phyloP scores from a whole-genome alignment of 1,140 invertebrate genomes.

The Magallana ariakensis region DNA sequence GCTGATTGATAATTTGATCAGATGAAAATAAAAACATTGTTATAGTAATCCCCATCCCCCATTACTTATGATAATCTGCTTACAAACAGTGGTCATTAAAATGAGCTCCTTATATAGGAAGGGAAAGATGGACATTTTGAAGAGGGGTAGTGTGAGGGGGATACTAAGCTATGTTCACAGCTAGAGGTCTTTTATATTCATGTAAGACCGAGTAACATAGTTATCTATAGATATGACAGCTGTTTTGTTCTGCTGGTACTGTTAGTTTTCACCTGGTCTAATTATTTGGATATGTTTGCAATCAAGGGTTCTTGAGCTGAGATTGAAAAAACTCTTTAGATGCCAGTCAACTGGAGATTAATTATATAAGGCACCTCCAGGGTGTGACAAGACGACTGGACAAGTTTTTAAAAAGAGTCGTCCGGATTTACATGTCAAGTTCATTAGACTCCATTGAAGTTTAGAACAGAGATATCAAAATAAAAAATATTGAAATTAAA shows the following conservation, averaged over 20 bases:
- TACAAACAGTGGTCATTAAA: neutral
- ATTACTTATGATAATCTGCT: neutral
- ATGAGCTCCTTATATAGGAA: neutral
- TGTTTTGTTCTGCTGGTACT: neutral
- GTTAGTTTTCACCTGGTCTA: neutral
- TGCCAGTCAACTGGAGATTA: constrained; percentile 15
- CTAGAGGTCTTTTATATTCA: neutral
- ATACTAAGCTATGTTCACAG: constrained; percentile 13
- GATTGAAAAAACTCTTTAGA: neutral
- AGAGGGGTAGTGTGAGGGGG: neutral
- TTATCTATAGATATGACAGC: neutral
- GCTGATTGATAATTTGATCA: constrained; percentile 45
- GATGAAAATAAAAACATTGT: constrained; percentile 23
- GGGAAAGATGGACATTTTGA: neutral
- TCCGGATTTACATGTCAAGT: neutral
- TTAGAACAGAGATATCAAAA: neutral
- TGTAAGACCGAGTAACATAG: neutral
- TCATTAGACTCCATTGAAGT: neutral
- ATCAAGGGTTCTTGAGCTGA: neutral
- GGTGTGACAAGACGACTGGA: neutral
- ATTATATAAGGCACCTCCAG: constrained; percentile 5
- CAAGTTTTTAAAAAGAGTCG: neutral
- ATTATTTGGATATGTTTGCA: neutral
- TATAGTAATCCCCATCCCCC: neutral
- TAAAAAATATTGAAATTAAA: neutral